phyloP scores from a whole-genome alignment of 2,797 vertebrate genomes.

The Pseudotriccus pelzelni region DNA sequence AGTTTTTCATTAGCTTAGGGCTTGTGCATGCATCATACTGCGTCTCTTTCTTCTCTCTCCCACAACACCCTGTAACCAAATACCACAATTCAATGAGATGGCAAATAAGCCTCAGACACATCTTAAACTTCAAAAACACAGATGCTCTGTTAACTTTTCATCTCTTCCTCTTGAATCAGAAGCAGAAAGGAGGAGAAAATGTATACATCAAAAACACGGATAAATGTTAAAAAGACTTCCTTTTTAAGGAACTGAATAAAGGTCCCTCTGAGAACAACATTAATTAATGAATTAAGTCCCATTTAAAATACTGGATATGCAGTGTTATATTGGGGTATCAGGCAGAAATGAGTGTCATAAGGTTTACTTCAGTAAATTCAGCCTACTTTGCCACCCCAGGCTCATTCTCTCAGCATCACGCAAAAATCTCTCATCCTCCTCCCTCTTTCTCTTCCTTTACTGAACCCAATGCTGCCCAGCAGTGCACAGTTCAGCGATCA shows the following conservation, averaged over 20 bases:
- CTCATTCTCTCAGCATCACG: not conserved
- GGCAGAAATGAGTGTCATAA: not conserved
- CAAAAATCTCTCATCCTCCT: not conserved
- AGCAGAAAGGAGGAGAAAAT: not conserved
- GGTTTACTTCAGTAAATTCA: not conserved
- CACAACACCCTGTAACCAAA: conserved; percentile 49
- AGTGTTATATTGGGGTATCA: not conserved
- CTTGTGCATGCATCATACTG: conserved; percentile 3
- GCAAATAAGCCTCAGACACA: conserved; percentile 22
- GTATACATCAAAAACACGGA: not conserved
- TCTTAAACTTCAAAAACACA: conserved; percentile 37
- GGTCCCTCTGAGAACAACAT: not conserved
- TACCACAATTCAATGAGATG: conserved; percentile 26
- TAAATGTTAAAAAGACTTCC: not conserved
- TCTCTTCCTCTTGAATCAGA: not conserved
- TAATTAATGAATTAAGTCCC: not conserved
- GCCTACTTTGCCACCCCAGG: not conserved
- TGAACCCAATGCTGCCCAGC: not conserved
- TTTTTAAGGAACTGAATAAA: not conserved
- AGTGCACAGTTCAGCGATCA: fast-evolving
- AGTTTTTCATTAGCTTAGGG: conserved; percentile 24
- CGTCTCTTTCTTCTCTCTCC: conserved; percentile 1
- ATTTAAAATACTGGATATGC: not conserved
- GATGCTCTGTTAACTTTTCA: not conserved
- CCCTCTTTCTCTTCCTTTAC: not conserved